These are phyloP conservation scores for Mola mola DNA, from an alignment of 2,113 vertebrate genomes.

Conservation along the genomic window DNA sequence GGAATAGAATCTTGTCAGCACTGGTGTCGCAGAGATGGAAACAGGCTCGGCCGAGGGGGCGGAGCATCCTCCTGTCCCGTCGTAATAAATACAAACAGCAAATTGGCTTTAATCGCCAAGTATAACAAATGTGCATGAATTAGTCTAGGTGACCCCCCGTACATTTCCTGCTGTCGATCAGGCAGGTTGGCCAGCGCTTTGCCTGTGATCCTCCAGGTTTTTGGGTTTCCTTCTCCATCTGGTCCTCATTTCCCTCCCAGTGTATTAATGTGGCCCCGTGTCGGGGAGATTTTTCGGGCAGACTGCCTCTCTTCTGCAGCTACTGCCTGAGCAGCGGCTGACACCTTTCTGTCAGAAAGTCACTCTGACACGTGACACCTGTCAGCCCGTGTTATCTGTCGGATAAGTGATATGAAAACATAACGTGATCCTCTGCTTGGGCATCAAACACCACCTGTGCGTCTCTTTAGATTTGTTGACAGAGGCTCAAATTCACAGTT, in stretches of 20 bases:
- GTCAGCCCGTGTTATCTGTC: too few species aligned
- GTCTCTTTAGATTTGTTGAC: too few species aligned
- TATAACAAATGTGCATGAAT: conserved; percentile 25
- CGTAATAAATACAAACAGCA: conserved; percentile 11
- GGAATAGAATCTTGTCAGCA: too few species aligned
- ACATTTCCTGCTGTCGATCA: conserved; percentile 61
- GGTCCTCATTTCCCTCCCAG: conserved; percentile 58
- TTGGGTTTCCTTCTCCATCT: conserved; percentile 44
- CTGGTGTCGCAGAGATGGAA: too few species aligned
- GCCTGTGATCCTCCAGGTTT: conserved; percentile 19
- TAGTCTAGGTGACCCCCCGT: conserved; percentile 17
- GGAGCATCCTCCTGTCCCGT: conserved; percentile 6
- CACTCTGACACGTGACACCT: too few species aligned
- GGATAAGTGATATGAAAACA: too few species aligned
- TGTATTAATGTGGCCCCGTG: conserved; percentile 32
- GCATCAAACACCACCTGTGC: too few species aligned
- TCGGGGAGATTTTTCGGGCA: conserved; percentile 14
- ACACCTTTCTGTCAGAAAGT: too few species aligned
- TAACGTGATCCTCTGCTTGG: too few species aligned
- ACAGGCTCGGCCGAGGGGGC: too few species aligned
- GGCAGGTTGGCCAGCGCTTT: conserved; percentile 25
- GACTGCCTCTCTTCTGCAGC: conserved; percentile 39
- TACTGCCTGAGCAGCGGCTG: conserved; percentile 36
- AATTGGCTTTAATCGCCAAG: conserved; percentile 17
- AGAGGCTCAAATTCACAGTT: too few species aligned